These are phyloP conservation scores for Tribolium madens DNA, from an alignment of 1,140 invertebrate species.

Conservation along the genomic window DNA sequence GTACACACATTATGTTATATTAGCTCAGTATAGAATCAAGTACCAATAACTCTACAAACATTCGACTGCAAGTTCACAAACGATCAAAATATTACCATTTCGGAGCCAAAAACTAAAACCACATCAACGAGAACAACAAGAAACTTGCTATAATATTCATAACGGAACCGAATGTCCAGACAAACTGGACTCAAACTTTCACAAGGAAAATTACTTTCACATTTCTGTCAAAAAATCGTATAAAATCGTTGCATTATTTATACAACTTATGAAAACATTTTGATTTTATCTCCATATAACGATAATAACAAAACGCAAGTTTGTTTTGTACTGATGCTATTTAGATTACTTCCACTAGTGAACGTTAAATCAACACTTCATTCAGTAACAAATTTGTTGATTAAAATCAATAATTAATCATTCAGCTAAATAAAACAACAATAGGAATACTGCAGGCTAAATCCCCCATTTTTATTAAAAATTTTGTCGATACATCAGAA, in stretches of 20 bases:
- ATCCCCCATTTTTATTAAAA: neutral
- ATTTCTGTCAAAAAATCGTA: too few relatives aligned
- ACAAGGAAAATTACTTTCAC: neutral
- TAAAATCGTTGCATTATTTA: neutral
- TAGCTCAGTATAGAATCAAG: constrained; percentile 31
- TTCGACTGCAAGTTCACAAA: constrained; percentile 7
- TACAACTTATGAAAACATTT: constrained; percentile 7
- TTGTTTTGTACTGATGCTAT: constrained; percentile 8
- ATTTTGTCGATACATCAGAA: neutral
- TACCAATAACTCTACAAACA: constrained; percentile 22
- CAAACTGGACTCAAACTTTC: neutral
- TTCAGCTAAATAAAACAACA: constrained; percentile 4
- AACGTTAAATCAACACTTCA: constrained; percentile 33
- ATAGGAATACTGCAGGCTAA: neutral
- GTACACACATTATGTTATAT: constrained; percentile 39
- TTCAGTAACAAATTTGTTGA: constrained; percentile 17
- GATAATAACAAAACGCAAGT: constrained; percentile 6
- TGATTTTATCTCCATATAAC: constrained; percentile 15
- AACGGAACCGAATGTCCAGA: neutral
- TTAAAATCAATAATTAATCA: constrained; percentile 35
- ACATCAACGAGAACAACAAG: neutral
- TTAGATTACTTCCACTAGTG: constrained; percentile 24
- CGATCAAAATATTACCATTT: constrained; percentile 18
- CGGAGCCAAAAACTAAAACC: constrained; percentile 2
- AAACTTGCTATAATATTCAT: neutral